Conservation (phyloP, 2,888 invertebrate genomes). For the Silvanus unidentatus region DNA sequence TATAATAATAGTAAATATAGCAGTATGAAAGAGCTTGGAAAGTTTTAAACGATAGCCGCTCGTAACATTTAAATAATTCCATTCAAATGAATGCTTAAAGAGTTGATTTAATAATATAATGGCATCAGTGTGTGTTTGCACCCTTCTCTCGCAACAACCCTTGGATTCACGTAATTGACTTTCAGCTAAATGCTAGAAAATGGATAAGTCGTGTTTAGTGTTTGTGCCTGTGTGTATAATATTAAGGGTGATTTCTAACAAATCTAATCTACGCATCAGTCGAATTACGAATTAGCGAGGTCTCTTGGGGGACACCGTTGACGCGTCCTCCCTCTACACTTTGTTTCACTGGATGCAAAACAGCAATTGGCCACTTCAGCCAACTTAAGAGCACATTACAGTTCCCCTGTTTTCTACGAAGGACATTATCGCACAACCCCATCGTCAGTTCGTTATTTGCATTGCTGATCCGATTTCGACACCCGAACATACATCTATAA, state of each 20-base stretch:
- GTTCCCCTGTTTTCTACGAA: constrained; percentile 23
- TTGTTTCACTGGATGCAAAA: too few species aligned
- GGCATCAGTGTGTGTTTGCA: constrained; percentile 10
- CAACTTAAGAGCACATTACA: constrained; percentile 14
- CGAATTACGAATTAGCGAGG: constrained; percentile 45
- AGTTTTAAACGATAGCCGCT: constrained; percentile 11
- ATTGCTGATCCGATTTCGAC: constrained; percentile 40
- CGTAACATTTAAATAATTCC: constrained; percentile 36
- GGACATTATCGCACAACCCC: too few species aligned
- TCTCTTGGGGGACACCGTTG: constrained; percentile 33
- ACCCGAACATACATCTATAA: constrained; percentile 19
- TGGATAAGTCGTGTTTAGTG: constrained; percentile 44
- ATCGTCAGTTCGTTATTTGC: constrained; percentile 14
- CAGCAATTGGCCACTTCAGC: constrained; percentile 46
- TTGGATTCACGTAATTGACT: constrained; percentile 44
- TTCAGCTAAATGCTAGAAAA: constrained; percentile 49
- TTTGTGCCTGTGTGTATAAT: background rate
- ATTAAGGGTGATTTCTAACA: constrained; percentile 35
- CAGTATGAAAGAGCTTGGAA: too few species aligned
- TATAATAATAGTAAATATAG: too few species aligned
- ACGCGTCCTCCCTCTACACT: constrained; percentile 15
- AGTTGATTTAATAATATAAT: constrained; percentile 33
- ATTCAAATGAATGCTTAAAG: constrained; percentile 22
- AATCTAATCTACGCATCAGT: constrained; percentile 46
- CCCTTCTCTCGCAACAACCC: constrained; percentile 18